phyloP scores from a whole-genome alignment of 2,888 invertebrate species.

The Heliconius ismenius region DNA sequence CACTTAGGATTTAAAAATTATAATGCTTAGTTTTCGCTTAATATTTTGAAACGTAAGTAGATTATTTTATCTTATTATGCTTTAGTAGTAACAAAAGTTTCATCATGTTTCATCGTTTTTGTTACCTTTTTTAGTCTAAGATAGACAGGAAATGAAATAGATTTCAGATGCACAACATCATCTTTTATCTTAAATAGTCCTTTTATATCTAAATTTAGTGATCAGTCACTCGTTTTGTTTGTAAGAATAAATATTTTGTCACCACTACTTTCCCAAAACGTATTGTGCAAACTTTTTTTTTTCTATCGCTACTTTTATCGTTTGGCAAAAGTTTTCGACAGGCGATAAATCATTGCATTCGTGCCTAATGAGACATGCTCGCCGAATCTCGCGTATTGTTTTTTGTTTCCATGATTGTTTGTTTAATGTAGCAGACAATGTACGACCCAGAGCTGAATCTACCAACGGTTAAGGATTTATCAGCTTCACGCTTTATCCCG shows the following conservation, averaged over 20 bases:
- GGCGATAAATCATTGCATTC: conserved; percentile 11
- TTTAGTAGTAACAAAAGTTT: neutral
- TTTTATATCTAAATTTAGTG: neutral
- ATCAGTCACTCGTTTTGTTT: neutral
- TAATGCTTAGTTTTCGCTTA: neutral
- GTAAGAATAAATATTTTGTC: neutral
- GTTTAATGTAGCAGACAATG: neutral
- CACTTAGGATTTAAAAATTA: neutral
- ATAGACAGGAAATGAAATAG: too few species aligned
- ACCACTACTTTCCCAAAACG: neutral
- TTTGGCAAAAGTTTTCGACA: conserved; percentile 17
- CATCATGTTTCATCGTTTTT: too few species aligned
- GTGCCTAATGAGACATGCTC: conserved; percentile 19
- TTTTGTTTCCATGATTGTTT: conserved; percentile 3
- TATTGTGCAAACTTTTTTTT: neutral
- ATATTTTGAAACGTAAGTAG: too few species aligned
- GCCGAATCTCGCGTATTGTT: neutral
- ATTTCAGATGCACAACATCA: neutral
- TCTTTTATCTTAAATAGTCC: neutral
- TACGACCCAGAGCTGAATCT: neutral
- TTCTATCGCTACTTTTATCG: conserved; percentile 9
- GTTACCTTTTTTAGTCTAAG: too few species aligned
- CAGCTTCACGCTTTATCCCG: too few species aligned
- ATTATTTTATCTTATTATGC: neutral
- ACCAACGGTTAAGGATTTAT: too few species aligned